phyloP scores from a whole-genome alignment of 2,888 invertebrate species.

The Bhutanitis thaidina region DNA sequence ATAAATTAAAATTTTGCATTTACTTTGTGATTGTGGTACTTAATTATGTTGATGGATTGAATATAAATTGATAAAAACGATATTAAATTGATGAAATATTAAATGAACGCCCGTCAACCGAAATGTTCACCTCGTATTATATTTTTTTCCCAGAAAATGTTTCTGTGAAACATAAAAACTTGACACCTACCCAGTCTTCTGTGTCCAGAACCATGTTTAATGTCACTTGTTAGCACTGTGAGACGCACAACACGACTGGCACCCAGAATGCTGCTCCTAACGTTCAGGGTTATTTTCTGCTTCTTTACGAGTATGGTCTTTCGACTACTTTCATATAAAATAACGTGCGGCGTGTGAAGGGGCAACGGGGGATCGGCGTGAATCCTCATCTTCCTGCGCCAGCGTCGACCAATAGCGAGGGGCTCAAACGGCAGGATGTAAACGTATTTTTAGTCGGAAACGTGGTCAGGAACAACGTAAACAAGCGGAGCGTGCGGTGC shows the following conservation, averaged over 20 bases:
- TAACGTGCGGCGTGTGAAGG: conserved; percentile 35
- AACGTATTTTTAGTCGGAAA: conserved; percentile 74
- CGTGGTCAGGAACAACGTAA: conserved; percentile 77
- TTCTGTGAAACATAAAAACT: conserved; percentile 14
- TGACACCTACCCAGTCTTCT: conserved; percentile 74
- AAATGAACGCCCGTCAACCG: too few relatives aligned
- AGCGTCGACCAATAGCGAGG: conserved; percentile 66
- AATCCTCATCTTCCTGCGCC: conserved; percentile 66
- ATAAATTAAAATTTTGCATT: too few relatives aligned
- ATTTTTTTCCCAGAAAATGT: neutral
- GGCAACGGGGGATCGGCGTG: conserved; percentile 42
- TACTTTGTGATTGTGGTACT: too few relatives aligned
- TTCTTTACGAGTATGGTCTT: conserved; percentile 62
- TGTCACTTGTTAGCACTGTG: conserved; percentile 77
- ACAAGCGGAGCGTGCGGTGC: conserved; percentile 60
- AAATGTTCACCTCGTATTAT: too few relatives aligned
- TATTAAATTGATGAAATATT: too few relatives aligned
- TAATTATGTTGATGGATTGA: too few relatives aligned
- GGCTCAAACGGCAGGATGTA: conserved; percentile 77
- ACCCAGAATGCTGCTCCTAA: conserved; percentile 63
- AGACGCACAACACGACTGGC: conserved; percentile 80
- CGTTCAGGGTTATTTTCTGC: conserved; percentile 78
- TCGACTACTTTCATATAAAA: conserved; percentile 67
- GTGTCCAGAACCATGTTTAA: conserved; percentile 76
- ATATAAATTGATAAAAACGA: too few relatives aligned